Percentiles rank a stretch among this genome's conserved stretches.
phyloP scores from a whole-genome alignment of 2,113 vertebrate species.

The Oenanthe melanoleuca region DNA sequence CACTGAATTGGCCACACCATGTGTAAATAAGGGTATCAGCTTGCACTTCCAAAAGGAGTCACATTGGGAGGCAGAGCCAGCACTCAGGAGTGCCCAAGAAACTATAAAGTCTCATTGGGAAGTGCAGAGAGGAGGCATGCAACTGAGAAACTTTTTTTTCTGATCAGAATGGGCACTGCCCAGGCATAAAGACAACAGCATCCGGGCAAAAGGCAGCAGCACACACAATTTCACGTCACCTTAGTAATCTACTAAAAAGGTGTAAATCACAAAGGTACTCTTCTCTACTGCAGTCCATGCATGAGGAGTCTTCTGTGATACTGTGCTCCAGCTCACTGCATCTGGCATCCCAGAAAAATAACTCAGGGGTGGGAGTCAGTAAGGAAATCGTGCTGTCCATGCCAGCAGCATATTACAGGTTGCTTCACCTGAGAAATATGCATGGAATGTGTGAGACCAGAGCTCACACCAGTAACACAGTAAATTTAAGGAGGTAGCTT shows the following conservation, averaged over 20 bases:
- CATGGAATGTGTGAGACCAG: not conserved
- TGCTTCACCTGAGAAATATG: constrained; percentile 32
- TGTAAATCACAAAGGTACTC: not conserved
- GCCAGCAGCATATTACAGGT: not conserved
- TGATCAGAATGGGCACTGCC: not conserved
- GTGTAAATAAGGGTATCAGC: not conserved
- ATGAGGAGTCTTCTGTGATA: not conserved
- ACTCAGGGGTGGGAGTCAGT: not conserved
- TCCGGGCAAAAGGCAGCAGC: not conserved
- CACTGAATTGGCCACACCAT: fast-evolving
- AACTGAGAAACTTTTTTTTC: not conserved
- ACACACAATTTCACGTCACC: not conserved
- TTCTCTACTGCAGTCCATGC: not conserved
- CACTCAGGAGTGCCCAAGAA: not conserved
- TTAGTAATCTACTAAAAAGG: not conserved
- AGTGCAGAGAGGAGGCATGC: not conserved
- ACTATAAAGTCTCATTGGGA: not conserved
- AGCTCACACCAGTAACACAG: not conserved
- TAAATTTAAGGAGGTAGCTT: not conserved
- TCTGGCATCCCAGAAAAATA: not conserved
- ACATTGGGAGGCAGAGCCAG: not conserved
- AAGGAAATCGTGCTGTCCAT: not conserved
- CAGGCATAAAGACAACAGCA: not conserved
- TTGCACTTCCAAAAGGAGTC: not conserved
- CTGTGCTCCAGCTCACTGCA: fast-evolving